Conservation (phyloP, 2,797 vertebrate genomes). For the Octomys mimax region DNA sequence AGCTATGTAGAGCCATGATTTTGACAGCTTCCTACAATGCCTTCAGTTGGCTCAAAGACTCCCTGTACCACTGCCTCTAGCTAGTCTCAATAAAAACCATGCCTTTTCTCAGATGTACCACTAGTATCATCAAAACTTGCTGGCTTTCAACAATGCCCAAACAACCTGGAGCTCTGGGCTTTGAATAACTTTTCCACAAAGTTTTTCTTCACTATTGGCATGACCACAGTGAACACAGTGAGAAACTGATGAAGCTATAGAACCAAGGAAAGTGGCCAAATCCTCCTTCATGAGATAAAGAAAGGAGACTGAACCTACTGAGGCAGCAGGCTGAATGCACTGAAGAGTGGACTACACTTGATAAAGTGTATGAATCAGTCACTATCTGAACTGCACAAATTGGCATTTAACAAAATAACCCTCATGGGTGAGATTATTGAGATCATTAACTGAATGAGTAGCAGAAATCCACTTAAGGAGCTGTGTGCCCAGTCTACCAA, state of each 20-base stretch:
- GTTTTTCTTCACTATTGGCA: neutral
- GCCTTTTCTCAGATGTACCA: fast-evolving
- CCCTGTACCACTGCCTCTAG: neutral
- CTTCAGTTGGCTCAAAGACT: neutral
- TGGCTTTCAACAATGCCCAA: neutral
- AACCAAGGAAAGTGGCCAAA: neutral
- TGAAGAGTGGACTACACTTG: neutral
- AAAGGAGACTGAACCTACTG: neutral
- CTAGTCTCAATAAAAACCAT: fast-evolving
- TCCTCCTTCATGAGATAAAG: neutral
- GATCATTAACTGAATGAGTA: neutral
- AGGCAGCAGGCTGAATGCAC: neutral
- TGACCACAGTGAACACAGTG: neutral
- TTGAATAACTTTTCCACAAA: neutral
- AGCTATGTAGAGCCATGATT: neutral
- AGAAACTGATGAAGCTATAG: neutral
- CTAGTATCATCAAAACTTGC: neutral
- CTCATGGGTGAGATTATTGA: neutral
- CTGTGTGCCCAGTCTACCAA: neutral
- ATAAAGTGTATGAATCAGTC: neutral
- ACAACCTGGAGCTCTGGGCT: neutral
- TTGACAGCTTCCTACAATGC: neutral
- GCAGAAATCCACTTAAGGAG: neutral
- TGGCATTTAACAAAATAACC: neutral
- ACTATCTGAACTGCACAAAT: neutral